phyloP scores from a whole-genome alignment of 2,797 vertebrate genomes.

The Vireo griseus region DNA sequence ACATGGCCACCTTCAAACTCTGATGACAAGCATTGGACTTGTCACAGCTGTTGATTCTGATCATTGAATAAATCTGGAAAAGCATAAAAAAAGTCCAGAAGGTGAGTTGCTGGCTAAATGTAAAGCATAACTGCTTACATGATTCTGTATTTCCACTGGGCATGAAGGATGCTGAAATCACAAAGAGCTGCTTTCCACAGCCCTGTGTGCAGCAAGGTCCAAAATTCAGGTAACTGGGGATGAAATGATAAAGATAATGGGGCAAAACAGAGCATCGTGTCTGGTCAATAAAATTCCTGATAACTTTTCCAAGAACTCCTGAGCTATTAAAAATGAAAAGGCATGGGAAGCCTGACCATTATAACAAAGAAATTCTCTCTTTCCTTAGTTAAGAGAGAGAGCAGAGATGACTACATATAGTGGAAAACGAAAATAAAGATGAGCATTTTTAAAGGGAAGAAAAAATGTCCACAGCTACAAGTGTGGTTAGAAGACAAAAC shows the following conservation, averaged over 20 bases:
- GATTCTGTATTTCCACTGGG: neutral
- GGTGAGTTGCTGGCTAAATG: neutral
- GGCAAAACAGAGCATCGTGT: neutral
- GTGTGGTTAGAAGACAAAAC: neutral
- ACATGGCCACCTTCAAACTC: neutral
- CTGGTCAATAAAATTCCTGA: neutral
- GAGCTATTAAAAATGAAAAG: neutral
- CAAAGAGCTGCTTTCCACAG: neutral
- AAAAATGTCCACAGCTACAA: neutral
- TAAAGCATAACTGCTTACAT: neutral
- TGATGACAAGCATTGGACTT: neutral
- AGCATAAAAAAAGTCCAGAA: neutral
- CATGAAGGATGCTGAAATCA: neutral
- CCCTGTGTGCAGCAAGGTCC: neutral
- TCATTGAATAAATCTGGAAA: neutral
- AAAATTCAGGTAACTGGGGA: neutral
- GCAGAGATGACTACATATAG: accelerated
- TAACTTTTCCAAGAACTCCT: neutral
- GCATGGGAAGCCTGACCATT: neutral
- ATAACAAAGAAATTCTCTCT: neutral
- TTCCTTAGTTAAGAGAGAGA: neutral
- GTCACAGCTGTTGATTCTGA: neutral
- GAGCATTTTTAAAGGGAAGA: neutral
- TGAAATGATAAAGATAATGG: neutral
- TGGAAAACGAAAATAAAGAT: neutral